These are phyloP conservation scores for Xerus rutilus DNA, from an alignment of 2,797 vertebrate species.

Conservation along the genomic window DNA sequence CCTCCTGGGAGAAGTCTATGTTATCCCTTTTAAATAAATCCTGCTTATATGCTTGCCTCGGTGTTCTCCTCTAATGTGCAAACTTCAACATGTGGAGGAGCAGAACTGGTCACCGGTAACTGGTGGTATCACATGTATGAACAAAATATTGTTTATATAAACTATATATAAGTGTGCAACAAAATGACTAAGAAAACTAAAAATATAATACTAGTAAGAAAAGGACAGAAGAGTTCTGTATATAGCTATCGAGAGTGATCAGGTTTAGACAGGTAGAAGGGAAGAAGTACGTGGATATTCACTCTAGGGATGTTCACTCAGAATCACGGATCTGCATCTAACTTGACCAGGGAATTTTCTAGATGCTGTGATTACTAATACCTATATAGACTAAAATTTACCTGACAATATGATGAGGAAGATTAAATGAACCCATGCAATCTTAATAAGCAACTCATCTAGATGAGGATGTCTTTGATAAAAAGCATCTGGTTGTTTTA, in stretches of 20 bases:
- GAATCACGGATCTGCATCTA: background rate
- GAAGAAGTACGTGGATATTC: background rate
- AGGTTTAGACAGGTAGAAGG: background rate
- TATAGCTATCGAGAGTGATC: background rate
- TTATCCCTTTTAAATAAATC: no score
- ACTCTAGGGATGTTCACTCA: background rate
- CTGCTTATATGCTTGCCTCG: no score
- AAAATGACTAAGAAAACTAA: background rate
- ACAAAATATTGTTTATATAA: background rate
- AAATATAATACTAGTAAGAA: background rate
- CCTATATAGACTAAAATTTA: background rate
- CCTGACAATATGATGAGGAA: background rate
- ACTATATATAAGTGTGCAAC: background rate
- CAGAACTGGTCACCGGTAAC: no score
- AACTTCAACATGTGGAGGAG: no score
- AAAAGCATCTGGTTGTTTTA: background rate
- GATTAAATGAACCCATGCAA: slow-evolving; percentile 4
- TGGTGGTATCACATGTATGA: background rate
- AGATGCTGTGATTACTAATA: background rate
- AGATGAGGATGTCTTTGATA: background rate
- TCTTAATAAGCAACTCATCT: background rate
- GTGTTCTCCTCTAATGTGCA: no score
- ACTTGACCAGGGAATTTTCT: background rate
- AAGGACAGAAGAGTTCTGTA: background rate
- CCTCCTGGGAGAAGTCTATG: no score